phyloP scores from a whole-genome alignment of 1,140 invertebrate species.

The Luehdorfia chinensis region DNA sequence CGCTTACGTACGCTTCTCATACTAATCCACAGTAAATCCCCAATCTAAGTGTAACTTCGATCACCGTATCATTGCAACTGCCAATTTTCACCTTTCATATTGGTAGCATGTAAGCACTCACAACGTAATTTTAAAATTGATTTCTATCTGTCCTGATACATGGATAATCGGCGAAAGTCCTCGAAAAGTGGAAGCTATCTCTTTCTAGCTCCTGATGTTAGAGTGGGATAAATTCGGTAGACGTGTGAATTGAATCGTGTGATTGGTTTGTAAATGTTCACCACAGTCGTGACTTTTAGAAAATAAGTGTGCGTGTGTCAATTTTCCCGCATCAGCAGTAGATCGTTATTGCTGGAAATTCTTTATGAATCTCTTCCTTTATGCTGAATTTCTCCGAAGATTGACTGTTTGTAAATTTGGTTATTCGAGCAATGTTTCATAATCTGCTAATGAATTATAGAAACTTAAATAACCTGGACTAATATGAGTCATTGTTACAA shows the following conservation, averaged over 20 bases:
- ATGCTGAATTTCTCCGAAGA: conserved; percentile 14
- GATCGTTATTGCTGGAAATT: conserved; percentile 29
- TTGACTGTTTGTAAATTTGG: too few species aligned
- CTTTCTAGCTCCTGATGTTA: conserved; percentile 13
- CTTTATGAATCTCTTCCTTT: conserved; percentile 45
- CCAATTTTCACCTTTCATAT: conserved; percentile 59
- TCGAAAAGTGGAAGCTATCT: conserved; percentile 9
- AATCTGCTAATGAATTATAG: too few species aligned
- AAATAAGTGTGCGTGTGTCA: conserved; percentile 36
- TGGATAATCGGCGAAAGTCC: conserved; percentile 13
- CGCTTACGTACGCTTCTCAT: conserved; percentile 11
- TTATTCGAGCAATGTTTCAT: too few species aligned
- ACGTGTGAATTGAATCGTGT: conserved; percentile 13
- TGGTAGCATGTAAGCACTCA: conserved; percentile 54
- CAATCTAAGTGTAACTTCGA: conserved; percentile 10
- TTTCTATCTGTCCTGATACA: conserved; percentile 42
- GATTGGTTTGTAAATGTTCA: conserved; percentile 16
- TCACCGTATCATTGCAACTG: too few species aligned
- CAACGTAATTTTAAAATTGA: conserved; percentile 55
- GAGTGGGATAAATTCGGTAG: conserved; percentile 18
- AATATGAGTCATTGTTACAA: too few species aligned
- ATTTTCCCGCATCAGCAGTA: conserved; percentile 31
- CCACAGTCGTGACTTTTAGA: conserved; percentile 34
- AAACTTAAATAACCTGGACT: too few species aligned
- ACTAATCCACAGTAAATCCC: conserved; percentile 20